Conservation (phyloP, 2,888 invertebrate genomes). For the Dendrolimus pini region DNA sequence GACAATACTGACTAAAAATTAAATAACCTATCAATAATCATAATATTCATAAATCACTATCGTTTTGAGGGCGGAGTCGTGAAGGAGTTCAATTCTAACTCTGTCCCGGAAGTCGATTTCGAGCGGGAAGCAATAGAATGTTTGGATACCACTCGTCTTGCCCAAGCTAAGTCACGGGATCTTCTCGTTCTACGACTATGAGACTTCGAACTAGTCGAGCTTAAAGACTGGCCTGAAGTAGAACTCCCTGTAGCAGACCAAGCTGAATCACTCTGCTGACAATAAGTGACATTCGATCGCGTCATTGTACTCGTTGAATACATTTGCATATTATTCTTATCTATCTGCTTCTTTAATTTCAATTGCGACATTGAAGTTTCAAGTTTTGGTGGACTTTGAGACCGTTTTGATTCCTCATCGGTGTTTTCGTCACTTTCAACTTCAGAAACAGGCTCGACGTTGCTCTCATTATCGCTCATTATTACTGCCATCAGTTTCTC, state of each 20-base stretch:
- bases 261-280: conserved; percentile 25
- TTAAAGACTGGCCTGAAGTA: conserved; percentile 30
- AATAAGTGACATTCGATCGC: conserved; percentile 31
- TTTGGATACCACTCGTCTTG: conserved; percentile 40
- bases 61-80: conserved; percentile 36
- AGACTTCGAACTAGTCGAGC: conserved; percentile 40
- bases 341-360: conserved; percentile 23
- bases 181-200: conserved; percentile 28
- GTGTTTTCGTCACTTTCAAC: conserved; percentile 10
- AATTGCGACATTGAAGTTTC: conserved; percentile 52
- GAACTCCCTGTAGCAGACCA: conserved; percentile 36
- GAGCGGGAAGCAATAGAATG: conserved; percentile 17
- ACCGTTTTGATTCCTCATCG: conserved; percentile 12
- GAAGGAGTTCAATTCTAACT: conserved; percentile 38
- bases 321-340: conserved; percentile 18
- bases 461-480: conserved; percentile 39
- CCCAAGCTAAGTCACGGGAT: conserved; percentile 50
- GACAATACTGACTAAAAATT: conserved; percentile 36
- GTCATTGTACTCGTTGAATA: conserved; percentile 43
- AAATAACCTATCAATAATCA: conserved; percentile 24
- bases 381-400: conserved; percentile 49
- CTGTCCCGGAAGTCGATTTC: conserved; percentile 33
- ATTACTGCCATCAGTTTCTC: conserved; percentile 54
- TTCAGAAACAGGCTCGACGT: conserved; percentile 14
- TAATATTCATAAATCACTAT: conserved; percentile 13